Percentiles rank a stretch among this genome's conserved stretches.
These are phyloP conservation scores for Mnemiopsis leidyi DNA, from an alignment of 37 sponge, comb jelly and placozoan genomes.

Conservation along the genomic window DNA sequence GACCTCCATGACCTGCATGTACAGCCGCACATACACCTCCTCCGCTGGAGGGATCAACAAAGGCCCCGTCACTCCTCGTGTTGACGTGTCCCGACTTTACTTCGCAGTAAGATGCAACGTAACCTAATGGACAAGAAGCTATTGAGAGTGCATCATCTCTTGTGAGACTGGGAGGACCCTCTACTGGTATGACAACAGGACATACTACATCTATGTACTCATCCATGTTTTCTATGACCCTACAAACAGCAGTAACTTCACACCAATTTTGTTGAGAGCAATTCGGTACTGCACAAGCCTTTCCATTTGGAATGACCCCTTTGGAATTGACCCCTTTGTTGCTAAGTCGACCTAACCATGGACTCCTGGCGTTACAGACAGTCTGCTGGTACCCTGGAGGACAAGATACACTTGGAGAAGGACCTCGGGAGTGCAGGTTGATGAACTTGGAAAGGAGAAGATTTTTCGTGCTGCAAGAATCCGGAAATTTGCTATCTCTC, in stretches of 20 bases:
- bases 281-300: not conserved
- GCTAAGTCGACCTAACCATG: not conserved
- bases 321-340: not conserved
- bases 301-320: not conserved
- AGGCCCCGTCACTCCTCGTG: not conserved
- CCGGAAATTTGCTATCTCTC: not conserved
- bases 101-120: not conserved
- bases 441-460: not conserved
- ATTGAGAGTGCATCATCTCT: not conserved
- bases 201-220: not conserved
- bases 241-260: not conserved
- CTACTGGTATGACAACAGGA: not conserved
- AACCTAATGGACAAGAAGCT: not conserved
- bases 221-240: not conserved
- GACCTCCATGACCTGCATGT: not conserved
- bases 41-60: not conserved
- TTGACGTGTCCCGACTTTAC: not conserved
- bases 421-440: not conserved
- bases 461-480: not conserved
- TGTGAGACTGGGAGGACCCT: not conserved
- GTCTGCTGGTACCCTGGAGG: not conserved
- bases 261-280: not conserved
- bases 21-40: not conserved
- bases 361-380: not conserved
- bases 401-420: not conserved